Percentiles rank a stretch among this genome's conserved stretches.
Evolutionary conservation across 2,113 vertebrate species (phyloP).

Genomic region (Myodes glareolus): DNA sequence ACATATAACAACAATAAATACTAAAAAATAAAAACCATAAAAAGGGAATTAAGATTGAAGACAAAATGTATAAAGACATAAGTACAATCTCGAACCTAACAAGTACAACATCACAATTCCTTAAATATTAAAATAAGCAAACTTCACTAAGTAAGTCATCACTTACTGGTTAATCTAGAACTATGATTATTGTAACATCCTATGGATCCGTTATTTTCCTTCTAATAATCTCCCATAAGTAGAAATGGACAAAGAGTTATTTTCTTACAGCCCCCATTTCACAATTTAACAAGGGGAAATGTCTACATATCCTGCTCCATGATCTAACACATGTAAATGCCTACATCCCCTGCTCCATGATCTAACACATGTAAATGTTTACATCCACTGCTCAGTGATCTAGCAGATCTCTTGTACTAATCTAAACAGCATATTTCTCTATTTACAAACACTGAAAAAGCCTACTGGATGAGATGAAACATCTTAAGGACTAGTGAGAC

Average conservation of each 20-base stretch:
- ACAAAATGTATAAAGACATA: not conserved
- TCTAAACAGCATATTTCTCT: not conserved
- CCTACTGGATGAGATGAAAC: not conserved
- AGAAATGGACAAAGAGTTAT: not conserved
- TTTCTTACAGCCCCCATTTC: not conserved
- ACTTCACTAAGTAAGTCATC: not conserved
- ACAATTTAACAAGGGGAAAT: not conserved
- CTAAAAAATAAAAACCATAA: not conserved
- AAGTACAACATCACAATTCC: not conserved
- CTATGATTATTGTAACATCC: not conserved
- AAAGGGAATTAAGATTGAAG: not conserved
- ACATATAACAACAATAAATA: not conserved
- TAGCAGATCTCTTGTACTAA: not conserved
- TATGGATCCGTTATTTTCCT: not conserved
- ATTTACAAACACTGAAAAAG: not conserved
- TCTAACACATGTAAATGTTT: not conserved
- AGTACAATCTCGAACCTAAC: not conserved
- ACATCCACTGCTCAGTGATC: not conserved
- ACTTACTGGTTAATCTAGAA: not conserved
- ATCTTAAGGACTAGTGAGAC: not conserved
- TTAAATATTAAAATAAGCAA: not conserved
- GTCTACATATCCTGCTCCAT: not conserved
- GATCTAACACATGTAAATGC: not conserved
- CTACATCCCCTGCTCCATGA: too few relatives aligned
- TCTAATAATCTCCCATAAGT: not conserved